phyloP scores from a whole-genome alignment of 23 tunicate genomes.

The Oikopleura vanhoeffeni region DNA sequence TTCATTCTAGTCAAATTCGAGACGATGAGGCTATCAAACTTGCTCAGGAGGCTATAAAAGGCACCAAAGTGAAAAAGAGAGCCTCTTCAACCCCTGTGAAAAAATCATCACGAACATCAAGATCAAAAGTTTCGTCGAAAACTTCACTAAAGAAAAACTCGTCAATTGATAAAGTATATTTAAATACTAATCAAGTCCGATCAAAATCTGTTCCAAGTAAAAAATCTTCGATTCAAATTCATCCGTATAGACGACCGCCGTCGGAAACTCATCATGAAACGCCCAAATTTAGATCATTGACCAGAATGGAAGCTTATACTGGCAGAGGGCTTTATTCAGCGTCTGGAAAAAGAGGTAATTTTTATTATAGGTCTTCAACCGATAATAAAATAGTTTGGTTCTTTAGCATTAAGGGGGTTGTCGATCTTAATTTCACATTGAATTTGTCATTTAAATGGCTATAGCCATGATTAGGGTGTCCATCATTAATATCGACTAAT shows the following conservation, averaged over 20 bases:
- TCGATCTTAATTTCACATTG: no score
- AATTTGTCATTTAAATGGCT: no score
- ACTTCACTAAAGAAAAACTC: background rate
- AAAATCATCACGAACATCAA: background rate
- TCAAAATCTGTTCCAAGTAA: background rate
- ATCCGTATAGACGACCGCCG: conserved; percentile 12
- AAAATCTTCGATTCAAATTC: background rate
- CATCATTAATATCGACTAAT: no score
- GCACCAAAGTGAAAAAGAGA: background rate
- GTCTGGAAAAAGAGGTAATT: no score
- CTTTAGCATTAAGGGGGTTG: no score
- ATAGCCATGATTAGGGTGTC: no score
- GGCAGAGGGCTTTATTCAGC: background rate
- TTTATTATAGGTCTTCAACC: no score
- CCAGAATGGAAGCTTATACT: background rate
- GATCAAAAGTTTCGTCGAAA: background rate
- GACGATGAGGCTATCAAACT: background rate
- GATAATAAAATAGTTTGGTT: no score
- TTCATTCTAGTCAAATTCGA: background rate
- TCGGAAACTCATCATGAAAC: background rate
- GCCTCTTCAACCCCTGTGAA: background rate
- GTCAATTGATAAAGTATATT: background rate
- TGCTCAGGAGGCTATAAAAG: background rate
- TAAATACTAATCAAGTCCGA: background rate
- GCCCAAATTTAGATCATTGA: background rate